A percentile compares a stretch with the other conserved stretches of the same genome.
phyloP scores from a whole-genome alignment of 23 tunicate species.

The Ascidia mentula region DNA sequence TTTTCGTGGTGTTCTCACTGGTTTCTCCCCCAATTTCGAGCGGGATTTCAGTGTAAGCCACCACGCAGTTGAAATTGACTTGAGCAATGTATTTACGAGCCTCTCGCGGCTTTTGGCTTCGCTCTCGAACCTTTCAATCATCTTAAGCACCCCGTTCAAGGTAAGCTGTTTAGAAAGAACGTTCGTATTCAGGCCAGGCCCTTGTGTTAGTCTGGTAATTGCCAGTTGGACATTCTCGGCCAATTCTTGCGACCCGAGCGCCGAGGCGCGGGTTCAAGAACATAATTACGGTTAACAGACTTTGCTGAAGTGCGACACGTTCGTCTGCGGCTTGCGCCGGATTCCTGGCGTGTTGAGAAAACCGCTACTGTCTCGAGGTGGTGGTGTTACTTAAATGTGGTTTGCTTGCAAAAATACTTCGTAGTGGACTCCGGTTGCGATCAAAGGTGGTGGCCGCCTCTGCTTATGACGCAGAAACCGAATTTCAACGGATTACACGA shows the following conservation, averaged over 20 bases:
- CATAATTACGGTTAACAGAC: not conserved
- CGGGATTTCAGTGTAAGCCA: not conserved
- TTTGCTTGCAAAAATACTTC: too few relatives aligned
- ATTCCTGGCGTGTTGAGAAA: not conserved
- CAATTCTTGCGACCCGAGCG: not conserved
- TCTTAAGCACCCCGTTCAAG: not conserved
- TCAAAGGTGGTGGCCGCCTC: too few relatives aligned
- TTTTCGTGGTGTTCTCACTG: not conserved
- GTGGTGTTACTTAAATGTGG: too few relatives aligned
- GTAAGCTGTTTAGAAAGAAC: not conserved
- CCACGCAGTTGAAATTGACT: too few relatives aligned
- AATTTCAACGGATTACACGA: too few relatives aligned
- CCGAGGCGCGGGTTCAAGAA: not conserved
- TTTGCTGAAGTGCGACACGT: not conserved
- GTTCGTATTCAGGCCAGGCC: not conserved
- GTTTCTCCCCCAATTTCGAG: not conserved
- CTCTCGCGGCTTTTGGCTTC: not conserved
- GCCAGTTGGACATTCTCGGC: not conserved
- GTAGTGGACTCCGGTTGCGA: too few relatives aligned
- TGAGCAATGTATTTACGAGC: too few relatives aligned
- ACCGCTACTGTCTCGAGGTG: too few relatives aligned
- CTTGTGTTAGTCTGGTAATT: constrained; percentile 3
- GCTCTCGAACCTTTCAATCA: not conserved
- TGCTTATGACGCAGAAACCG: too few relatives aligned
- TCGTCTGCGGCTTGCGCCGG: not conserved